Evolutionary conservation across 2,888 invertebrate genomes (phyloP).

Genomic region (Drosophila barbarae): DNA sequence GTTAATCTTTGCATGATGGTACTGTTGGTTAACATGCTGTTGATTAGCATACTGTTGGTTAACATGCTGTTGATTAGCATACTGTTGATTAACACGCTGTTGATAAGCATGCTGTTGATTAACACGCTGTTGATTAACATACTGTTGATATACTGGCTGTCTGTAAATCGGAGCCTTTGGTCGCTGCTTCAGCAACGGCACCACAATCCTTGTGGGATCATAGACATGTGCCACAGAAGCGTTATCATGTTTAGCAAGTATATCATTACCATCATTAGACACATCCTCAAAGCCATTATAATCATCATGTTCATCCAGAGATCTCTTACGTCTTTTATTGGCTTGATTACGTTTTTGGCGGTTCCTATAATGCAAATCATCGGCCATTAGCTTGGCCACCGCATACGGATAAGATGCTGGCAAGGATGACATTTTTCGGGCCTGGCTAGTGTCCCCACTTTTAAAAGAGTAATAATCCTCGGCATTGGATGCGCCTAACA

Average conservation of each 20-base stretch:
- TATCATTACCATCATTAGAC: conserved; percentile 1
- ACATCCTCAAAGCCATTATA: conserved; percentile 9
- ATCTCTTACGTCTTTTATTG: conserved; percentile 22
- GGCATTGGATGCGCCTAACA: neutral
- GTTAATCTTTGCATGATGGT: neutral
- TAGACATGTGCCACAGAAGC: conserved; percentile 8
- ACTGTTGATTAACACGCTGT: too few species aligned
- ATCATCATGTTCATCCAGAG: conserved; percentile 1
- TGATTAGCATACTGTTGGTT: neutral
- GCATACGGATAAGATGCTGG: conserved; percentile 41
- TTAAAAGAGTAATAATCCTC: neutral
- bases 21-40: neutral
- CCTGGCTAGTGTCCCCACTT: neutral
- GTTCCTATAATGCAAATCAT: neutral
- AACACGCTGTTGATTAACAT: neutral
- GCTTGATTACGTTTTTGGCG: conserved; percentile 1
- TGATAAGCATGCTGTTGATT: neutral
- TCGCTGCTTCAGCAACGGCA: conserved; percentile 47
- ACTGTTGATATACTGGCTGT: neutral
- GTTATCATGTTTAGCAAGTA: neutral
- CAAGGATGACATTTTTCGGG: neutral
- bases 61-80: neutral
- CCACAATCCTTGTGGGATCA: conserved; percentile 39
- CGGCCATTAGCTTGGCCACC: conserved; percentile 56
- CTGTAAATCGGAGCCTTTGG: neutral